Evolutionary conservation across 2,113 vertebrate species (phyloP).

Genomic region (Miniopterus natalensis): DNA sequence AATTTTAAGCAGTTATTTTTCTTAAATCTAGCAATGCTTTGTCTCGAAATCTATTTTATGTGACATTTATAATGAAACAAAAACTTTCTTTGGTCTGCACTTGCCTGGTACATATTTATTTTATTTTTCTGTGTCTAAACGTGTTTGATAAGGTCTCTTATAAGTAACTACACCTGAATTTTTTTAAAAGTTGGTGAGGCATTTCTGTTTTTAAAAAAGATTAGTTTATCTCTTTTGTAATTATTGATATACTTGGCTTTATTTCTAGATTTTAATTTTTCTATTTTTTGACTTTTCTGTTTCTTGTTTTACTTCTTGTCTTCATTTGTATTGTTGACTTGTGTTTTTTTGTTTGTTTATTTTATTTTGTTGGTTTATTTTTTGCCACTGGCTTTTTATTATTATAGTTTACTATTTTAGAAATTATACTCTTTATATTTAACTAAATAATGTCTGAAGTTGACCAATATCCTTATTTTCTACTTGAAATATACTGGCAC

Average conservation of each 20-base stretch:
- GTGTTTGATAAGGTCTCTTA: neutral
- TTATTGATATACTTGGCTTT: neutral
- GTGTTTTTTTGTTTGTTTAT: neutral
- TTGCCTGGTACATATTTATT: neutral
- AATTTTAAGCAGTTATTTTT: constrained; percentile 29
- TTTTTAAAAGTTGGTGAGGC: neutral
- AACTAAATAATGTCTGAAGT: neutral
- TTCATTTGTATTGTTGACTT: constrained; percentile 19
- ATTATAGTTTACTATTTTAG: neutral
- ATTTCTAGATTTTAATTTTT: constrained; percentile 35
- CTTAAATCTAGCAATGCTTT: constrained; percentile 28
- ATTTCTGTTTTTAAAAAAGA: neutral
- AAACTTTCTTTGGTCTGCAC: constrained; percentile 42
- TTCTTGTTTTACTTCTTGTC: neutral
- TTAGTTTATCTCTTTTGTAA: neutral
- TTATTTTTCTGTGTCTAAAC: neutral
- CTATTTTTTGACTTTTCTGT: neutral
- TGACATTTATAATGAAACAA: neutral
- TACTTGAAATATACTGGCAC: constrained; percentile 2
- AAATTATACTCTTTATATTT: neutral
- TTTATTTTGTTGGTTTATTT: neutral
- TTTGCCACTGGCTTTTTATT: neutral
- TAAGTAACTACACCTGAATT: neutral
- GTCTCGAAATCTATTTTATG: constrained; percentile 9
- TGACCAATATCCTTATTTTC: neutral